Evolutionary conservation across 2,113 vertebrate species (phyloP), one percentile per base, ranked within the genome.

Genomic region (Alexandromys fortis): DNA sequence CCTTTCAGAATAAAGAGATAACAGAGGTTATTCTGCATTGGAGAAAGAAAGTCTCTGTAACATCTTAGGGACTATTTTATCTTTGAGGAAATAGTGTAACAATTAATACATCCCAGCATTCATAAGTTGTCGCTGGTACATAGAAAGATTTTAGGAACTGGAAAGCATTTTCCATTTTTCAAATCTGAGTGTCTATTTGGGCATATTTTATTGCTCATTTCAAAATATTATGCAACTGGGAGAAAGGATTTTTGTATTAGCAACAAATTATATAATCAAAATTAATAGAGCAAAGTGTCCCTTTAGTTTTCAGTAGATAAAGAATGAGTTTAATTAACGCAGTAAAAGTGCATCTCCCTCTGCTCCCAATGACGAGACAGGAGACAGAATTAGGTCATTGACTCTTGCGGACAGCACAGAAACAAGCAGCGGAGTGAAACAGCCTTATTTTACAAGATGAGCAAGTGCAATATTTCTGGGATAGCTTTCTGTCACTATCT

Each of bases 361-460:
- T 89, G 91, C 61, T 55, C 95, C 83, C 26, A 49, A 92, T 96
- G 86, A 93, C 38, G 81, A 47, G 65, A 45, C 55, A 93, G 86
- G 92, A 95, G 91, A 96, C 90, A 98, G 96, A 98, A 97, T n/a
- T 97, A 94, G 97, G 97, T 98, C 97, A 93, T 6, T 97, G 16
- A 33, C 35, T 95, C 38, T 96, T 93, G 28, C 92, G 19, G 87
- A 63, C 91, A 94, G 89, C 61, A 38, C 75, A 42, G 58, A 61
- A 97, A 95, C 65, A 89, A 97, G 21, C 86, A 68, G 87, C 95
- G 82, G 78, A 76, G 5, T 95, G 67, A 94, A 1, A 67, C 58
- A 47, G 95, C 92, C n/a, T 96, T 95, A 93, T 92, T 89, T 95
- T 95, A 75, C 35, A 86, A 92, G 76, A 38, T 52, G 28, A 95